Evolutionary conservation across 2,113 vertebrate species (phyloP), one percentile per base, ranked within the genome.

Genomic region (Copsychus sechellarum): DNA sequence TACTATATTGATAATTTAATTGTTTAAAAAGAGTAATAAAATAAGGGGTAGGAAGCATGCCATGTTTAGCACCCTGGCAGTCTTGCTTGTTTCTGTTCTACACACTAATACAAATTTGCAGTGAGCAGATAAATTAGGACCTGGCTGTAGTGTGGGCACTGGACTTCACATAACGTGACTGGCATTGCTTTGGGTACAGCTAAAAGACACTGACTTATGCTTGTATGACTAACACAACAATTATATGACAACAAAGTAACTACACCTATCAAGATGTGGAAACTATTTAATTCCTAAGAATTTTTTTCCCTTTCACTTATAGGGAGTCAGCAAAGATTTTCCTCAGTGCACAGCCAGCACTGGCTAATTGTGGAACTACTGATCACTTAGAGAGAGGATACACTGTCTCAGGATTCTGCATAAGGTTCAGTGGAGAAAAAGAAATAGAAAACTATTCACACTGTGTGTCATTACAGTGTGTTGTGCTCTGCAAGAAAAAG

Each of bases 271-370:
- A 71, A 79, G 47, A 48, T 57, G 10, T 22, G 43, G 17, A 58
- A 81, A 80, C 33, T 2, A n/a, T 12, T 23, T 7, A 61, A 66
- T 5, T 51, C 25, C 31, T 34, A n/a, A 64, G 51, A 70, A 66
- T 57, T 83, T 38, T 1, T 33, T 92, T 53, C 4, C 5, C 6
- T 11, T 76, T 69, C 13, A 16, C 7, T 79, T 15, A 28, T 4
- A 40, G 12, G 9, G 18, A 53, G 6, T 2, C 24, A 19, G 26
- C 5, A 76, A 71, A 62, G 20, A 11, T 51, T 80, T 92, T 83
- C 5, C 6, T 31, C 12, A 34, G n/a, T 48, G 33, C 12, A 12
- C 9, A 47, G 23, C 25, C 9, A 47, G 1, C 11, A 13, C 0
- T 48, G 17, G 12, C 10, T 38, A 17, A 21, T 13, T 38, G 14